Percentiles rank a stretch among this genome's conserved stretches.
Conservation (phyloP, 2,888 invertebrate genomes). For the Cheilosia urbana region DNA sequence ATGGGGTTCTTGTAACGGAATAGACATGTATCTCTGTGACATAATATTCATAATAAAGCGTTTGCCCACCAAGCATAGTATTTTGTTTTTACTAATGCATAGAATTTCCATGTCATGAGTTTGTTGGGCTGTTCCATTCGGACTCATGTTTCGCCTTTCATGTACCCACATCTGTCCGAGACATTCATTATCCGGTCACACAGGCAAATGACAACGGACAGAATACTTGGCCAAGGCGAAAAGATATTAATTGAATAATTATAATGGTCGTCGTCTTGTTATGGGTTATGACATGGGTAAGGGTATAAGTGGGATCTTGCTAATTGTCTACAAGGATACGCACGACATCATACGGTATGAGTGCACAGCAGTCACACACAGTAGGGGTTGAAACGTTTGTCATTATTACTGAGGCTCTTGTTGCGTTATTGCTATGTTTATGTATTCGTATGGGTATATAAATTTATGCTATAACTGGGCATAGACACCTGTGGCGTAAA, state of each 20-base stretch:
- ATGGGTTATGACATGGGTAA: constrained; percentile 74
- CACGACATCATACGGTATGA: constrained; percentile 61
- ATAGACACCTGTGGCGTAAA: constrained; percentile 83
- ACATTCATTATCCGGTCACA: constrained; percentile 75
- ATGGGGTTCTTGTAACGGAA: constrained; percentile 18
- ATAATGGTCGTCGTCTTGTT: constrained; percentile 76
- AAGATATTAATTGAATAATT: constrained; percentile 78
- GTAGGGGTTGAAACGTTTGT: constrained; percentile 51
- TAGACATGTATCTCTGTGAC: constrained; percentile 54
- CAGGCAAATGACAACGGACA: constrained; percentile 75
- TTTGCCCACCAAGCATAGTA: constrained; percentile 36
- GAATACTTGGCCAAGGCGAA: constrained; percentile 70
- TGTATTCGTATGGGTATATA: not conserved
- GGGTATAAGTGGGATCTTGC: constrained; percentile 70
- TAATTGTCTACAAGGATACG: constrained; percentile 75
- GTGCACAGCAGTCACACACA: constrained; percentile 30
- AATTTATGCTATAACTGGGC: constrained; percentile 74
- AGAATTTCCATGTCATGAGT: constrained; percentile 54
- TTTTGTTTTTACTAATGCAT: constrained; percentile 58
- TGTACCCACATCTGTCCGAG: constrained; percentile 76
- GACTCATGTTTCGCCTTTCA: constrained; percentile 67
- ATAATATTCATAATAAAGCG: constrained; percentile 63
- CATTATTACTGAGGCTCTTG: constrained; percentile 60
- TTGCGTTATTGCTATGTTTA: constrained; percentile 26
- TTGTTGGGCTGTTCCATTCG: constrained; percentile 49